Evolutionary conservation across 2,888 invertebrate genomes (phyloP).

Genomic region (Rhogogaster chlorosoma): DNA sequence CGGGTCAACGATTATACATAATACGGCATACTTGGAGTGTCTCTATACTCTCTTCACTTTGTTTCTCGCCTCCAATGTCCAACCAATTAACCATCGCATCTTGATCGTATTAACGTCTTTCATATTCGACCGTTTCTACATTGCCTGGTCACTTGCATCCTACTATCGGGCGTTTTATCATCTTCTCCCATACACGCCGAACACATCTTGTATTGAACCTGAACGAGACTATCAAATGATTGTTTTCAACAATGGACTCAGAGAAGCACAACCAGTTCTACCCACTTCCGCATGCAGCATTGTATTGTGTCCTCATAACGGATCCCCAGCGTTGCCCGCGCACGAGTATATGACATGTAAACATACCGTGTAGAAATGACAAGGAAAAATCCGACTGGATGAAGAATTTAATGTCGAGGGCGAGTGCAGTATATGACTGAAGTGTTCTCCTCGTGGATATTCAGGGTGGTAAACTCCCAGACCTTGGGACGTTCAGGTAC

Average conservation of each 20-base stretch:
- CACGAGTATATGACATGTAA: neutral
- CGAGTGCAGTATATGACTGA: conserved; percentile 17
- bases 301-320: neutral
- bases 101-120: neutral
- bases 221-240: neutral
- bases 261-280: neutral
- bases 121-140: neutral
- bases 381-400: conserved; percentile 13
- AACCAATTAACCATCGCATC: neutral
- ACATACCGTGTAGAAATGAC: neutral
- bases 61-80: neutral
- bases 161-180: neutral
- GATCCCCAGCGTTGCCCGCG: neutral
- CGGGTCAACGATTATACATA: neutral
- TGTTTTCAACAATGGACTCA: neutral
- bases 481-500: conserved; percentile 30
- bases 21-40: conserved; percentile 11
- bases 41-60: neutral
- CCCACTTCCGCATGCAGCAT: neutral
- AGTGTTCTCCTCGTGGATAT: conserved; percentile 35
- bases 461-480: conserved; percentile 10
- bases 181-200: neutral
- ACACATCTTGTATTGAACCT: neutral
- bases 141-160: neutral
- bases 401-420: conserved; percentile 32